Conservation (phyloP, 1,140 invertebrate genomes). For the Nautilus pompilius region DNA sequence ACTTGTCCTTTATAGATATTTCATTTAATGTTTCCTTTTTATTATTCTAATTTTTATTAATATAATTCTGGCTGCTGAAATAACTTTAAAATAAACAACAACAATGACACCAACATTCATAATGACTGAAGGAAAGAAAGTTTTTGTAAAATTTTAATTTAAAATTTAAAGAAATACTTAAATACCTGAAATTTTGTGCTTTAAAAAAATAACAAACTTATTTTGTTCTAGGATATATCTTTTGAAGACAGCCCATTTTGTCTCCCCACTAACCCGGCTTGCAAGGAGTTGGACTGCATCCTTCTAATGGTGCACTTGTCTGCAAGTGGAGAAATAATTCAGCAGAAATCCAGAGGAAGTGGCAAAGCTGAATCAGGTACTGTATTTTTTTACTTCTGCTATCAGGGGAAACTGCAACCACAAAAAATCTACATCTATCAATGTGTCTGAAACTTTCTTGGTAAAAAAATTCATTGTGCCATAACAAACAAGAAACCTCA, state of each 20-base stretch:
- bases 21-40: no score
- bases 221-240: constrained; percentile 47
- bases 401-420: not conserved
- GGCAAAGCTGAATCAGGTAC: constrained; percentile 45
- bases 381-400: not conserved
- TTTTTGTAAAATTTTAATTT: not conserved
- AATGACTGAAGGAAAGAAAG: not conserved
- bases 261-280: constrained; percentile 29
- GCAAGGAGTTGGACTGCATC: constrained; percentile 30
- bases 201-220: no score
- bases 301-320: constrained; percentile 45
- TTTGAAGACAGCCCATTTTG: constrained; percentile 38
- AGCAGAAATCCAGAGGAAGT: constrained; percentile 31
- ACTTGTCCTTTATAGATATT: no score
- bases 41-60: no score
- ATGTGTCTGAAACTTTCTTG: not conserved
- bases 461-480: not conserved
- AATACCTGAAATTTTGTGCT: constrained; percentile 3
- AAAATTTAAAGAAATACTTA: not conserved
- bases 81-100: no score
- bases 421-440: not conserved
- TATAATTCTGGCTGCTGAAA: no score
- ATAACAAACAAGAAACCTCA: not conserved
- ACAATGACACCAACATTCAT: not conserved
- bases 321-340: constrained; percentile 48